phyloP scores from a whole-genome alignment of 2,888 invertebrate species.

The Pinctada fucata region DNA sequence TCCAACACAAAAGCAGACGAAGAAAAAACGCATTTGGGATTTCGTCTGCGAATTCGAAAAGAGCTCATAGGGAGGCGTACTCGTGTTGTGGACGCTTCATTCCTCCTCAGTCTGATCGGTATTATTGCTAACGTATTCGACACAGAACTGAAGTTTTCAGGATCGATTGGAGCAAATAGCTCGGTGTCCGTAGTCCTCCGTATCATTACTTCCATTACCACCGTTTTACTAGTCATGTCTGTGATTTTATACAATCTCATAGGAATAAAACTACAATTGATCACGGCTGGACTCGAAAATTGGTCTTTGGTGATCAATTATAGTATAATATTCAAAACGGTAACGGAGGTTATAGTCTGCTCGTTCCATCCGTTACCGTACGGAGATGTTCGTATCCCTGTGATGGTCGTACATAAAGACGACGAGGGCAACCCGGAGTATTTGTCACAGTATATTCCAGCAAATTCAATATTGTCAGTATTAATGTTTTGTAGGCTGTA shows the following conservation, averaged over 20 bases:
- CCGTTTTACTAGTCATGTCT: constrained; percentile 55
- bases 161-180: constrained; percentile 43
- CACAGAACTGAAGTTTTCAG: constrained; percentile 61
- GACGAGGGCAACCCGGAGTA: constrained; percentile 47
- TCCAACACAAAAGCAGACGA: constrained; percentile 51
- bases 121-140: constrained; percentile 62
- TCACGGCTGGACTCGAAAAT: constrained; percentile 61
- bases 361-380: constrained; percentile 66
- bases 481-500: constrained; percentile 67
- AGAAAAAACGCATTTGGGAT: constrained; percentile 57
- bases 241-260: constrained; percentile 62
- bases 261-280: constrained; percentile 59
- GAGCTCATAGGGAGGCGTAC: constrained; percentile 62
- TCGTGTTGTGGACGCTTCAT: constrained; percentile 62
- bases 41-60: constrained; percentile 60
- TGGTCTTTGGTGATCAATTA: constrained; percentile 63
- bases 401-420: constrained; percentile 50
- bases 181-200: constrained; percentile 59
- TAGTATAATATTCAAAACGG: constrained; percentile 55
- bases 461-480: constrained; percentile 65
- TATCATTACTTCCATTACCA: constrained; percentile 60
- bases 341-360: constrained; percentile 60
- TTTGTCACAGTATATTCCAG: constrained; percentile 51
- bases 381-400: constrained; percentile 49
- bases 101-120: constrained; percentile 59